These are phyloP conservation scores for Pachyrhynchus sulphureomaculatus DNA, from an alignment of 1,140 invertebrate genomes.

Conservation along the genomic window DNA sequence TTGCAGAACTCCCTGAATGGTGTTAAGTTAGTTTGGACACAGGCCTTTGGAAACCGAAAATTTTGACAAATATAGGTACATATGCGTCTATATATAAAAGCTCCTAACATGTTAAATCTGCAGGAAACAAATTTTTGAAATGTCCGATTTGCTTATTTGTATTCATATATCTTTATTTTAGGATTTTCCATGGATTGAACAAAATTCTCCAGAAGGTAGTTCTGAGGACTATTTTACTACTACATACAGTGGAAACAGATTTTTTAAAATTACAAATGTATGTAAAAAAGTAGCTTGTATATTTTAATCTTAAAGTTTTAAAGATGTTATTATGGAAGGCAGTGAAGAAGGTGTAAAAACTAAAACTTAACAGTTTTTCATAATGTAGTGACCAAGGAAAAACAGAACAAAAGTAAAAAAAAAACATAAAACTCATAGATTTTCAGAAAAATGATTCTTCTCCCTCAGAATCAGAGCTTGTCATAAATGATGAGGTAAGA, in stretches of 20 bases:
- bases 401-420: slow-evolving; percentile 25
- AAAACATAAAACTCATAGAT: slow-evolving; percentile 19
- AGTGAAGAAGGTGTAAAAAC: slow-evolving; percentile 26
- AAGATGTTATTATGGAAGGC: slow-evolving; percentile 13
- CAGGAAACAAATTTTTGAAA: too few relatives aligned
- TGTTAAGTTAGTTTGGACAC: too few relatives aligned
- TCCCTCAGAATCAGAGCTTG: slow-evolving; percentile 36
- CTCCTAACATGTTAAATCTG: too few relatives aligned
- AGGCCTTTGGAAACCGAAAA: too few relatives aligned
- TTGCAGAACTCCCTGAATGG: too few relatives aligned
- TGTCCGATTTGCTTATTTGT: too few relatives aligned
- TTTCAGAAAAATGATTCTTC: slow-evolving; percentile 31
- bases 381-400: slow-evolving; percentile 36
- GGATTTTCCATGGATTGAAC: slow-evolving; percentile 44
- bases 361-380: slow-evolving; percentile 45
- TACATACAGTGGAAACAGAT: slow-evolving; percentile 36
- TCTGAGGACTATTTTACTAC: slow-evolving; percentile 34
- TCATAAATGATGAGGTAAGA: slow-evolving; percentile 37
- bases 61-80: too few relatives aligned
- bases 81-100: too few relatives aligned
- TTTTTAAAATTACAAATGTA: slow-evolving; percentile 39
- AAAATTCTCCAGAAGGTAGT: slow-evolving; percentile 18
- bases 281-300: slow-evolving; percentile 30
- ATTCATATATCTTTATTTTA: too few relatives aligned
- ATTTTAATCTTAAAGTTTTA: too few relatives aligned